Percentiles rank a stretch among this genome's conserved stretches.
These are phyloP conservation scores for Agapornis canus DNA, from an alignment of 2,797 vertebrate genomes.

Conservation along the genomic window DNA sequence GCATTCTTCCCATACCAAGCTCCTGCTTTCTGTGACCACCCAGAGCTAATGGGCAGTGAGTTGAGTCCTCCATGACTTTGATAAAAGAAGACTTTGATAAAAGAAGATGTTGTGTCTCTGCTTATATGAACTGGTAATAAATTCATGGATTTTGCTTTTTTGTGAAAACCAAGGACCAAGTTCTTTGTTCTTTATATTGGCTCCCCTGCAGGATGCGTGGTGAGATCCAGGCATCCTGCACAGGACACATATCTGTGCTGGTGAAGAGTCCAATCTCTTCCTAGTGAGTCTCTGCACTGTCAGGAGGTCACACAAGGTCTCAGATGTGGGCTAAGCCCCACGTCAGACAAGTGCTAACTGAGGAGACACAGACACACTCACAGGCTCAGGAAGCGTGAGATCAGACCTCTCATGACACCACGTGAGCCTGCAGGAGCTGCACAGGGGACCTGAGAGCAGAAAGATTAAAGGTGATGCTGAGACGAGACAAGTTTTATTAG, in stretches of 20 bases:
- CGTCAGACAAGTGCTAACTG: too few relatives aligned
- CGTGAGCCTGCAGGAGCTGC: too few relatives aligned
- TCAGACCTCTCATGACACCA: too few relatives aligned
- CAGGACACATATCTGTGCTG: not conserved
- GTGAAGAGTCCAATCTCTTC: not conserved
- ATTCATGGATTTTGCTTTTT: not conserved
- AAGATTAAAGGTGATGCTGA: not conserved
- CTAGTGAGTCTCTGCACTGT: not conserved
- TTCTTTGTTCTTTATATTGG: not conserved
- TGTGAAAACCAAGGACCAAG: not conserved
- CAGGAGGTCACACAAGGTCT: rapidly evolving
- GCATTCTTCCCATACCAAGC: not conserved
- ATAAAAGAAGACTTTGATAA: not conserved
- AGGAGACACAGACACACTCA: too few relatives aligned
- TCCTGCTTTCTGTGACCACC: not conserved
- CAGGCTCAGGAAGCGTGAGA: too few relatives aligned
- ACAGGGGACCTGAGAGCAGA: not conserved
- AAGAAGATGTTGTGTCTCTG: not conserved
- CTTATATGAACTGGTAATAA: not conserved
- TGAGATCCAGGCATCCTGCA: not conserved
- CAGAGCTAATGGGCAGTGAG: not conserved
- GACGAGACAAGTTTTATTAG: not conserved
- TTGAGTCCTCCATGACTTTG: not conserved
- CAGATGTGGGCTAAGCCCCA: too few relatives aligned
- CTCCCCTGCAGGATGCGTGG: not conserved